phyloP scores from a whole-genome alignment of 2,797 vertebrate genomes.

The Cyprinodon diabolis region DNA sequence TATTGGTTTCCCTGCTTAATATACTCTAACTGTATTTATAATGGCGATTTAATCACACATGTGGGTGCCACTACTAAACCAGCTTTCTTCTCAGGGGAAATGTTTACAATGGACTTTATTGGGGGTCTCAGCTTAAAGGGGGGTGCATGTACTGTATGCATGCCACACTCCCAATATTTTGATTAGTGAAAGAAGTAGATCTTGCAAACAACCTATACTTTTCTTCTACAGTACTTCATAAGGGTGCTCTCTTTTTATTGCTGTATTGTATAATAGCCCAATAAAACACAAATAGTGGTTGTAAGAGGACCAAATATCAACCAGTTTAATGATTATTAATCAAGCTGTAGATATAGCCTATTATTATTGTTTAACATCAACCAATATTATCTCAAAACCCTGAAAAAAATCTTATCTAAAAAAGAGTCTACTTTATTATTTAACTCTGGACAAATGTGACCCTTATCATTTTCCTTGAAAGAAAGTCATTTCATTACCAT shows the following conservation, averaged over 20 bases:
- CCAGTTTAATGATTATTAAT: conserved; percentile 4
- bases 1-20: not conserved
- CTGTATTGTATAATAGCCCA: not conserved
- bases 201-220: not conserved
- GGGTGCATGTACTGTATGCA: not conserved
- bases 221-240: not conserved
- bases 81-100: not conserved
- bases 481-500: too few relatives aligned
- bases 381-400: not conserved
- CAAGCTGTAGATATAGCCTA: conserved; percentile 27
- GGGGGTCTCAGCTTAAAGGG: not conserved
- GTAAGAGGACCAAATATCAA: not conserved
- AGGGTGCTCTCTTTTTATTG: not conserved
- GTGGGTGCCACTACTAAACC: not conserved
- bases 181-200: not conserved
- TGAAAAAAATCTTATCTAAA: too few relatives aligned
- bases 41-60: not conserved
- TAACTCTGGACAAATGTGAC: too few relatives aligned
- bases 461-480: too few relatives aligned
- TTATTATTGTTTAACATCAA: conserved; percentile 9
- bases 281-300: not conserved
- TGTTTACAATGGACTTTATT: not conserved
- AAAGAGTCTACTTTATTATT: too few relatives aligned
- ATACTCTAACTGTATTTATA: not conserved
- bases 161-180: not conserved